Evolutionary conservation across 2,113 vertebrate species (phyloP), one percentile per base, ranked within the genome.

Genomic region (Prinia subflava): DNA sequence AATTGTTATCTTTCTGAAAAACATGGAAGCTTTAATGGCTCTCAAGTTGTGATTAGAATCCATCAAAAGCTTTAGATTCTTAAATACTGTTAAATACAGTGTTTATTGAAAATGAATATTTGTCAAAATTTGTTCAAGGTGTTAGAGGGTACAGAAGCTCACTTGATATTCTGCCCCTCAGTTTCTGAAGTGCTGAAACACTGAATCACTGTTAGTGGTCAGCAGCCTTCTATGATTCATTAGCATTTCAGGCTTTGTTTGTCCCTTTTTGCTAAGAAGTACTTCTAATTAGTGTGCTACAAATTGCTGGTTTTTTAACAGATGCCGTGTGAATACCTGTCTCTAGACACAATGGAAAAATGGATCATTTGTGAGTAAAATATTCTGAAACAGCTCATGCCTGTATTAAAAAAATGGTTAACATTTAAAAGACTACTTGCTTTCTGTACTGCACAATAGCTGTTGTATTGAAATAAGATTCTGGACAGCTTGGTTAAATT

Each of bases 251-350:
- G 31, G 42, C 35, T 79, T 73, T 49, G 8, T 78, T 73, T 75
- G 17, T 83, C 17, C 21, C 19, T 53, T 65, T 71, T 47, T 75
- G 47, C 17, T 46, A 49, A 75, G 28, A 84, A 52, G 2, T 52
- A 19, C 22, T 82, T 22, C 2, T n/a, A 83, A n/a, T 83, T 75
- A 75, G 4, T 80, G 92, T 94, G 79, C 27, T 64, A 79, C 31
- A 94, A 62, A 41, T 97, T 86, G 46, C 37, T 96, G 87, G 90
- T 92, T 96, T 95, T 90, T 80, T 59, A 89, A 95, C 93, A 99
- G 99, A 99, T 99, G 99, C 99, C 99, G 1, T 99, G 99, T 98
- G 99, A 99, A 98, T 99, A 99, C 94, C 98, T 99, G 19, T 99
- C 99, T 55, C 97, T 99, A 98, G 99, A 99, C 96, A 83, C 98